Conservation (phyloP, 1,140 invertebrate genomes). For the Oryctes rhinoceros region DNA sequence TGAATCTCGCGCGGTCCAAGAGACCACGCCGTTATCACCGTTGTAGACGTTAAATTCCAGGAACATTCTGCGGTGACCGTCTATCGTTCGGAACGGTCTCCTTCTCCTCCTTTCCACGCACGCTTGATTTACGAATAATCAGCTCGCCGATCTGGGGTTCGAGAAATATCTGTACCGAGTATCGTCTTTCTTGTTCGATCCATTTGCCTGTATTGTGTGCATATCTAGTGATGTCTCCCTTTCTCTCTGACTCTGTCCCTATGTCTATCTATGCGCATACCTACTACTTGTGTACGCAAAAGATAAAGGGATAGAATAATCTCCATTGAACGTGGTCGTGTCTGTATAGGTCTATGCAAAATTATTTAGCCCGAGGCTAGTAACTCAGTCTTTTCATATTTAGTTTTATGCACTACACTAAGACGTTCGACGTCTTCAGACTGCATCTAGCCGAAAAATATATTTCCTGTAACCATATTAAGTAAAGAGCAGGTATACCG, state of each 20-base stretch:
- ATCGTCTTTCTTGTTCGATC: slow-evolving; percentile 29
- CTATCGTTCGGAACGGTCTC: background rate
- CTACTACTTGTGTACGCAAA: slow-evolving; percentile 7
- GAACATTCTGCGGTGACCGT: slow-evolving; percentile 28
- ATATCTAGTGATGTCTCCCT: background rate
- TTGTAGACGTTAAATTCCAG: slow-evolving; percentile 30
- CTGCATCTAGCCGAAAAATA: no score
- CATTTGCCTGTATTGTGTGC: background rate
- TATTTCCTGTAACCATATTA: no score
- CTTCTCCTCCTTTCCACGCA: slow-evolving; percentile 22
- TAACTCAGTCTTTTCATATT: no score
- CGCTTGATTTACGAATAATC: slow-evolving; percentile 36
- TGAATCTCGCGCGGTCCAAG: slow-evolving; percentile 32
- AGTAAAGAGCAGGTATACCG: no score
- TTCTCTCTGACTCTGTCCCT: background rate
- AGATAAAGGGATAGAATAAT: slow-evolving; percentile 6
- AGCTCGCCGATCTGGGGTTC: slow-evolving; percentile 14
- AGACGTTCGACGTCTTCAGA: no score
- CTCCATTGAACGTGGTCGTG: background rate
- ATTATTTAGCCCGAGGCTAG: background rate
- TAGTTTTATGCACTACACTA: no score
- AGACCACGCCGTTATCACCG: slow-evolving; percentile 5
- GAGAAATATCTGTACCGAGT: slow-evolving; percentile 23
- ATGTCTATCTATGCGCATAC: background rate
- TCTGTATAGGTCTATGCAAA: background rate